A percentile compares a stretch with the other conserved stretches of the same genome.
Evolutionary conservation across 2,113 vertebrate genomes (phyloP).

Genomic region (Ariopsis seemanni): DNA sequence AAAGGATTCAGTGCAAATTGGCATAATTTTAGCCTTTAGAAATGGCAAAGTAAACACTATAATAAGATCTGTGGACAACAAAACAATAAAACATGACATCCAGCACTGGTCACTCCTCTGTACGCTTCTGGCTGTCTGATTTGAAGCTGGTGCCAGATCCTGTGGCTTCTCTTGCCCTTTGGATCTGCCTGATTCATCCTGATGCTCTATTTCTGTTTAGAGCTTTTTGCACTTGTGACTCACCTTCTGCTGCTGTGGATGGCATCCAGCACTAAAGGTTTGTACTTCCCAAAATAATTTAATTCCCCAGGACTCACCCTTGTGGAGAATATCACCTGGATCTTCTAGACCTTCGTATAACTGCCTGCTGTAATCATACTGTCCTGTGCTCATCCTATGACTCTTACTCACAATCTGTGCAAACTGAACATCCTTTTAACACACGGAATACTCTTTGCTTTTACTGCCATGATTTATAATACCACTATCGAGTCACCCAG

Average conservation of each 20-base stretch:
- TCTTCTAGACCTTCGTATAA: background rate
- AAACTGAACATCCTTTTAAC: background rate
- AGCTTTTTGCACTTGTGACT: slow-evolving; percentile 14
- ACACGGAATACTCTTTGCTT: background rate
- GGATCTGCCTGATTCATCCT: slow-evolving; percentile 8
- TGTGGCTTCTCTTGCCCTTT: background rate
- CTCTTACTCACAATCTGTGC: background rate
- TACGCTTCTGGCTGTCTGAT: slow-evolving; percentile 6
- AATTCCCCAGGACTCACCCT: background rate
- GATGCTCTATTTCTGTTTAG: slow-evolving; percentile 7
- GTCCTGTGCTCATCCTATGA: background rate
- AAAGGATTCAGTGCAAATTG: background rate
- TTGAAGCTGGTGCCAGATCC: slow-evolving; percentile 20
- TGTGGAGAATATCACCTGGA: background rate
- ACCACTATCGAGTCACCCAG: background rate
- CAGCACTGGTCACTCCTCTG: background rate
- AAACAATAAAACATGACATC: background rate
- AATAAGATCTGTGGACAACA: background rate
- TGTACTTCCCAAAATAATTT: background rate
- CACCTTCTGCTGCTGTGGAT: slow-evolving; percentile 20
- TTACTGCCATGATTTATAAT: background rate
- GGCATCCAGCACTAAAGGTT: background rate
- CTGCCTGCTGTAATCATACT: background rate
- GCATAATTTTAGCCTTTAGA: background rate
- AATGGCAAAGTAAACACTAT: background rate